Evolutionary conservation across 2,797 vertebrate species (phyloP), one percentile per base, ranked within the genome.

Genomic region (Rousettus madagascariensis): DNA sequence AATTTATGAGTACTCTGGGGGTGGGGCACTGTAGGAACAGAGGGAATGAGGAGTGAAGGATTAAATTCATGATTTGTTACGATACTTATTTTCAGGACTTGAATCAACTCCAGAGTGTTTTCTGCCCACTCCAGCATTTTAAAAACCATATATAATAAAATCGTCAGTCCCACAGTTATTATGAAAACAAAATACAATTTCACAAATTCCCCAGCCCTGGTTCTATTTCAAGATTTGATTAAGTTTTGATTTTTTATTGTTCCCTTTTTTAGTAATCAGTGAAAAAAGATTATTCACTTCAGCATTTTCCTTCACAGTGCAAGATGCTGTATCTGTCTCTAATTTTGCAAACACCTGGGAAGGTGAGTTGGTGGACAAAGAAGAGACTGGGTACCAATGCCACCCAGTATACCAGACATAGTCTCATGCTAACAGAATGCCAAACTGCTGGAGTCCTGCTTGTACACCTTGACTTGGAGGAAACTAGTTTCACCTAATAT

Each of bases 1-100:
- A 92, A 96, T 96, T 97, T 97, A 94, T 86, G 90, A 96, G 85
- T 22, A 33, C 84, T 68, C 36, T 84, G 88, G 77, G 53, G 72
- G 87, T 61, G 51, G 86, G 57, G 65, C 26, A 24, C n/a, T 26
- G 19, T 41, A 36, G 43, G 53, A 49, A 43, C 38, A 66, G 77
- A 57, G 9, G 51, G 87, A 77, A 85, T 19, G 85, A 88, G 78
- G 80, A 95, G 69, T 55, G 86, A 94, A 94, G 77, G 77, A 84
- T 12, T 61, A 65, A 92, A 61, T 43, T 66, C 5, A 8, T 94
- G 92, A 92, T 96, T 92, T 95, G 78, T 95, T 90, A 82, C 71
- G 49, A 97, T 75, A 80, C 55, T 90, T 79, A 75, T 86, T 95
- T 95, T 82, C 65, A 93, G 36, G 51, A 69, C 72, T 95, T 88